Evolutionary conservation across 2,888 invertebrate species (phyloP), one percentile per base, ranked within the genome.

Genomic region (Microlaimidae sp.): DNA sequence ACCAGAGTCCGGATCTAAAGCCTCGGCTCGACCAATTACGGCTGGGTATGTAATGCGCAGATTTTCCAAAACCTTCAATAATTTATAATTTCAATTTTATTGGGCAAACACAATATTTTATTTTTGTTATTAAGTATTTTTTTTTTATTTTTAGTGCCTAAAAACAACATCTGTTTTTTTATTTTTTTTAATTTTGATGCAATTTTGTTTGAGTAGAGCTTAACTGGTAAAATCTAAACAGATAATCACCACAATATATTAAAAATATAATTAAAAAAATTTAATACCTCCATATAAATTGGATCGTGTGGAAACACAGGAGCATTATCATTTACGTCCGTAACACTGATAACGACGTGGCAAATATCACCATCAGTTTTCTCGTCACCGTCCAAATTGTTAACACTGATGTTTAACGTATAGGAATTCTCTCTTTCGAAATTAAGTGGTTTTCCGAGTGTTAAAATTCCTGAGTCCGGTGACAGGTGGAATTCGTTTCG

Each of bases 241-340:
- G n/a, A n/a, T n/a, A n/a, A n/a, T n/a, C n/a, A n/a, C n/a, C n/a
- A n/a, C n/a, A n/a, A n/a, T n/a, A n/a, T n/a, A n/a, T n/a, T n/a
- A n/a, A n/a, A n/a, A n/a, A n/a, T n/a, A n/a, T n/a, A n/a, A n/a
- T n/a, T n/a, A n/a, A n/a, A n/a, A n/a, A n/a, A n/a, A n/a, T n/a
- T n/a, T n/a, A n/a, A n/a, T 54, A 90, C 87, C 70, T 84, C 83
- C 3, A 87, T 86, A 67, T 86, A 75, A 74, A 89, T 90, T 0
- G 92, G 92, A 19, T 89, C 87, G 73, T 92, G 84, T 62, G 86
- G 75, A 73, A 93, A 93, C 45, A 85, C 82, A 45, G 92, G 92
- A 28, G 83, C 82, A 69, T 88, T 88, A 74, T 92, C 90, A 74
- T 90, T 90, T 67, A 89, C 83, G 73, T 92, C 89, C 60, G 83